Percentiles rank a stretch among this genome's conserved stretches.
Conservation (phyloP, 2,888 invertebrate species). For the Drosophila greeni region DNA sequence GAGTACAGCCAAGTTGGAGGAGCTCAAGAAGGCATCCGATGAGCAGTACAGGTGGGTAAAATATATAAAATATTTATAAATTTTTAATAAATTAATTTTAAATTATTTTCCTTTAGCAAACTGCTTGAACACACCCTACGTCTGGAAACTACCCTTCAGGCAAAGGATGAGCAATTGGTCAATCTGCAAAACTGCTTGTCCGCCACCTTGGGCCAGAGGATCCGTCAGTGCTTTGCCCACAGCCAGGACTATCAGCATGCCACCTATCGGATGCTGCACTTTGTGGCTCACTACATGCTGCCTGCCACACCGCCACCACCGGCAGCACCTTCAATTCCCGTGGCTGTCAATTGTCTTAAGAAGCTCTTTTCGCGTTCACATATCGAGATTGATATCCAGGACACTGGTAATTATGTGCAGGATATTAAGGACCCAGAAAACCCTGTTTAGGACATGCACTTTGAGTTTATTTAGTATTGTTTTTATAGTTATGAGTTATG, state of each 20-base stretch:
- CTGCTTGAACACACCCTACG: slow-evolving; percentile 41
- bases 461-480: neutral
- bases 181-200: slow-evolving; percentile 63
- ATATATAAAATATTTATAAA: neutral
- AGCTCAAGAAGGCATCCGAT: slow-evolving; percentile 1
- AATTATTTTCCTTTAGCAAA: slow-evolving; percentile 40
- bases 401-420: neutral
- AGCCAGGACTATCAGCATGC: slow-evolving; percentile 59
- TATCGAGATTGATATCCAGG: neutral
- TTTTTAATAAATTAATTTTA: too few relatives aligned
- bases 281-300: slow-evolving; percentile 68
- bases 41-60: slow-evolving; percentile 30
- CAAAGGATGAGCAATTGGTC: slow-evolving; percentile 56
- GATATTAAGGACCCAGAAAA: neutral
- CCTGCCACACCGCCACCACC: slow-evolving; percentile 64
- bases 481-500: neutral
- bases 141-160: slow-evolving; percentile 44
- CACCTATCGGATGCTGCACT: slow-evolving; percentile 70
- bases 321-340: slow-evolving; percentile 39
- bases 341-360: slow-evolving; percentile 49
- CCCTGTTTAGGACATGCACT: neutral
- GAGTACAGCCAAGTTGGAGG: slow-evolving; percentile 22
- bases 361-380: slow-evolving; percentile 30
- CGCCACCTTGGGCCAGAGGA: slow-evolving; percentile 66
- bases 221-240: slow-evolving; percentile 62